Conservation (phyloP, 2,888 invertebrate species). For the Noctua pronuba region DNA sequence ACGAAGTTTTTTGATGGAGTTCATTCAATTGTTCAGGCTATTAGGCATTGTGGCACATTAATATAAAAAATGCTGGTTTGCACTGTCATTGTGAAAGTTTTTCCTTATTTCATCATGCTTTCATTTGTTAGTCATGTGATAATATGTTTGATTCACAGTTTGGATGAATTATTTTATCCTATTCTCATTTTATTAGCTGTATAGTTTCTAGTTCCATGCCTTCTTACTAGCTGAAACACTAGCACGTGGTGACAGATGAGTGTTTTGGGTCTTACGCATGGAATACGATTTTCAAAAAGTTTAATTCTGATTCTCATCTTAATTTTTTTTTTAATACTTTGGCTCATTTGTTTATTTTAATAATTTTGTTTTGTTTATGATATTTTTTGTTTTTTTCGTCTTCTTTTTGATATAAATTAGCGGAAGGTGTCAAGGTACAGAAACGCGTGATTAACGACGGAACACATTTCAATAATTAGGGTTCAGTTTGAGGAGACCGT, state of each 20-base stretch:
- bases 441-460: constrained; percentile 81
- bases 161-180: neutral
- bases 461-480: constrained; percentile 82
- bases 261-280: no score
- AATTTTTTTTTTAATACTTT: neutral
- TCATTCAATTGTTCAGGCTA: neutral
- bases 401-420: constrained; percentile 69
- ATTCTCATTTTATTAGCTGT: neutral
- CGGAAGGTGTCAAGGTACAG: constrained; percentile 81
- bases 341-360: neutral
- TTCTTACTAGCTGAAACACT: neutral
- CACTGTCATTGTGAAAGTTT: neutral
- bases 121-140: neutral
- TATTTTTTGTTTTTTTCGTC: constrained; percentile 16
- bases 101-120: constrained; percentile 1
- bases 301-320: neutral
- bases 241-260: neutral
- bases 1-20: neutral
- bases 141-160: neutral
- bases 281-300: neutral
- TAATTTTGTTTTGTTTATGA: neutral
- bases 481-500: constrained; percentile 56
- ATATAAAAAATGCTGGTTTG: neutral
- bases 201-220: neutral
- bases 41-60: neutral